These are phyloP conservation scores for Apodemus sylvaticus DNA, from an alignment of 2,113 vertebrate genomes.

Conservation along the genomic window DNA sequence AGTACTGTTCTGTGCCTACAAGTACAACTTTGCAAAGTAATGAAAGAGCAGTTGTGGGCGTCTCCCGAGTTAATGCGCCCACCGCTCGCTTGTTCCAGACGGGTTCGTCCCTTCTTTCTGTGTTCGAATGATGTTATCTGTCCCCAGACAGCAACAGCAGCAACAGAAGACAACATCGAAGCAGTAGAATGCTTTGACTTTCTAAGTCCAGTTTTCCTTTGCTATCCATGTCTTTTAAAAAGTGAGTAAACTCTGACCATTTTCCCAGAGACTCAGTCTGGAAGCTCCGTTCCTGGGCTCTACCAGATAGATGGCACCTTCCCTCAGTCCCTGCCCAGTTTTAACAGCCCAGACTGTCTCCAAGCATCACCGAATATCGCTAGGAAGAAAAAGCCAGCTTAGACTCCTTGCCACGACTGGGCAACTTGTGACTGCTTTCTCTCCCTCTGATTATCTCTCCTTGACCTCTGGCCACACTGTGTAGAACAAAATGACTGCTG, in stretches of 20 bases:
- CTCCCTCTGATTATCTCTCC: background rate
- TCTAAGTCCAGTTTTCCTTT: background rate
- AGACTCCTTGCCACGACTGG: background rate
- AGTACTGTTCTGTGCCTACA: constrained; percentile 91
- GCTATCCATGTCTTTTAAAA: background rate
- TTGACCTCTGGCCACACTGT: background rate
- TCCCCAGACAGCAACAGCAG: background rate
- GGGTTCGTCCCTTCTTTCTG: constrained; percentile 84
- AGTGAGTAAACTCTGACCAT: no score
- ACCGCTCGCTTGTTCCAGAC: constrained; percentile 86
- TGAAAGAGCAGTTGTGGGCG: constrained; percentile 90
- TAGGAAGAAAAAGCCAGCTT: background rate
- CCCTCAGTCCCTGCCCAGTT: no score
- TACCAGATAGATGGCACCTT: background rate
- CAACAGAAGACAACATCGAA: background rate
- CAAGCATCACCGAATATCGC: background rate
- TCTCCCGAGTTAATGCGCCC: constrained; percentile 85
- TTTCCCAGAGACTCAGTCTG: background rate
- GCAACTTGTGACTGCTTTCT: background rate
- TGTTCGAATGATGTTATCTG: constrained; percentile 83
- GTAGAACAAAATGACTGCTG: background rate
- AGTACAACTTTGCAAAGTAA: constrained; percentile 89
- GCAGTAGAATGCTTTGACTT: background rate
- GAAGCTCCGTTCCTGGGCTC: background rate
- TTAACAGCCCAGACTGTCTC: background rate